Evolutionary conservation across 2,113 vertebrate species (phyloP), one percentile per base, ranked within the genome.

Genomic region (mouse (Mus musculus)): DNA sequence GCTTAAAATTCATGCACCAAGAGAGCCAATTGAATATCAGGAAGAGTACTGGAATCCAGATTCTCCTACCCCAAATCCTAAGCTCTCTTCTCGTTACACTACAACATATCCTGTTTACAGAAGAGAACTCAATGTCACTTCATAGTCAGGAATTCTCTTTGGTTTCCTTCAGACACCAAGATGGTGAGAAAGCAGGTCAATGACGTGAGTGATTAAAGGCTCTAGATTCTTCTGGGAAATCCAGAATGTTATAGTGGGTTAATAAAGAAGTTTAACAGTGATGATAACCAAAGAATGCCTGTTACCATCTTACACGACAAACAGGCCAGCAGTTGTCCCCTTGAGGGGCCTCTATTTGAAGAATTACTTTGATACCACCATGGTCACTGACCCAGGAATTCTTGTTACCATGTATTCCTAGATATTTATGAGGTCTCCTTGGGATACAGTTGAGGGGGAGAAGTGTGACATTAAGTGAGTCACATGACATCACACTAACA

Each of bases 201-300:
- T 1, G 54, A 52, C 28, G 91, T 54, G 22, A 88, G 5, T 17
- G 42, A 63, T 4, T 39, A 67, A 93, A 94, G 56, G 19, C 63
- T 84, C 87, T 52, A 95, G 49, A 71, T 81, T 24, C 72, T 92
- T 78, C 56, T 46, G 42, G 94, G 22, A 54, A 91, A 89, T 76
- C 5, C 56, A 90, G 56, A 89, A 26, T 42, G 1, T 20, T 20
- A 39, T 78, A 87, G 75, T 39, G 22, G 42, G 49, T 3, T 91
- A 89, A 65, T 88, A 89, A 54, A 54, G 75, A 24, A 11, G 33
- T 39, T 33, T 1, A 72, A 77, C 28, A 16, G 56, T 69, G 16
- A 59, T 84, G 95, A 87, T 54, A 91, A 63, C 7, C 73, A 71
- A 72, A 77, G 82, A 88, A 89, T 72, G 42, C 80, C 75, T n/a